phyloP scores from a whole-genome alignment of 2,113 vertebrate species.

The Galeopterus variegatus region DNA sequence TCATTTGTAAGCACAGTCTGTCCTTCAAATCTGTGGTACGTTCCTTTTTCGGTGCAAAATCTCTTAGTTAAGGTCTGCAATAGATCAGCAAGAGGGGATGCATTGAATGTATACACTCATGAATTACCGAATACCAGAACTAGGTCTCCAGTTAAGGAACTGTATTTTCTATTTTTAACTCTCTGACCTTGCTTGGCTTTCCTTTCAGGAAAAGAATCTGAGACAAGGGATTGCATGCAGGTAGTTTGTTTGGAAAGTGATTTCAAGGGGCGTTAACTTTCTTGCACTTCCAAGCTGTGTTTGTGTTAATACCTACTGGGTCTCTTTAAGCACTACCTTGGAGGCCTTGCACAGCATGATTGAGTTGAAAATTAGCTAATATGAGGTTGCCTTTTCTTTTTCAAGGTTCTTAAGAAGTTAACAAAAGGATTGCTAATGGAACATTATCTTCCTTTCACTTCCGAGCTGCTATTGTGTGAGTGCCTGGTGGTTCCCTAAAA shows the following conservation, averaged over 20 bases:
- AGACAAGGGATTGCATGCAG: not conserved
- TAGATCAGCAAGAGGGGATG: not conserved
- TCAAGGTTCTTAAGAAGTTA: conserved; percentile 43
- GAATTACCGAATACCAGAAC: not conserved
- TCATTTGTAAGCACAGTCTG: not conserved
- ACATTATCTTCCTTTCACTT: not conserved
- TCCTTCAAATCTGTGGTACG: not conserved
- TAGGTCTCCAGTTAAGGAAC: not conserved
- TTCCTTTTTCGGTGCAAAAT: not conserved
- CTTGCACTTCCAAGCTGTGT: not conserved
- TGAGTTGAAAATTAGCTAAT: conserved; percentile 14
- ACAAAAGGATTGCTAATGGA: not conserved
- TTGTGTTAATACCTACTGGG: not conserved
- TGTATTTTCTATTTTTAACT: not conserved
- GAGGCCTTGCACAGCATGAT: not conserved
- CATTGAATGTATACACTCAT: not conserved
- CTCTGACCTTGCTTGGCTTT: not conserved
- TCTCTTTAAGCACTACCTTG: not conserved
- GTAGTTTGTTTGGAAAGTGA: not conserved
- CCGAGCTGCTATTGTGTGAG: not conserved
- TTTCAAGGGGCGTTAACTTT: not conserved
- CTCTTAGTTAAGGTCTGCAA: not conserved
- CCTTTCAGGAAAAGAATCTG: not conserved
- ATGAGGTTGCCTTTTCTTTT: not conserved
- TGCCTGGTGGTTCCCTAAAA: not conserved